A percentile compares a stretch with the other conserved stretches of the same genome.
These are phyloP conservation scores for Rhinatrema bivittatum DNA, from an alignment of 2,797 vertebrate genomes.

Conservation along the genomic window DNA sequence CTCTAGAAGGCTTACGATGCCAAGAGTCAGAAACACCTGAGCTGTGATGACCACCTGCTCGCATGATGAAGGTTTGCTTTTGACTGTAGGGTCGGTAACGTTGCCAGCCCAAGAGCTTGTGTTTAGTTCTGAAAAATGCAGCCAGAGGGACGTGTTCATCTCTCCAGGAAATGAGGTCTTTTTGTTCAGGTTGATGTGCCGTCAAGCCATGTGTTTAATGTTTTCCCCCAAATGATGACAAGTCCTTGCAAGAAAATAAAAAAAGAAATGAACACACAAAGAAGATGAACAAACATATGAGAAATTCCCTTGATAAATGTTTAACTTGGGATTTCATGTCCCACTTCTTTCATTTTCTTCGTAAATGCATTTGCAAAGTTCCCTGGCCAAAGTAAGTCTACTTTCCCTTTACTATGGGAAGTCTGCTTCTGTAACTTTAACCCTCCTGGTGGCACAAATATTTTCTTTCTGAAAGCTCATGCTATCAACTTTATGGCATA, in stretches of 20 bases:
- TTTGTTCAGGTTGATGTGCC: conserved; percentile 23
- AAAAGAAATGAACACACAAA: background rate
- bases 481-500: no score
- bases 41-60: conserved; percentile 54
- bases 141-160: conserved; percentile 49
- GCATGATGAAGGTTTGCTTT: conserved; percentile 38
- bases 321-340: no score
- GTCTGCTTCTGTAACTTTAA: no score
- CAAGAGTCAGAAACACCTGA: conserved; percentile 61
- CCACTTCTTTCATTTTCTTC: no score
- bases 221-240: conserved; percentile 24
- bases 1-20: conserved; percentile 63
- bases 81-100: conserved; percentile 27
- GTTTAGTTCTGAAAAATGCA: conserved; percentile 37
- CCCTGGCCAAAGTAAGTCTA: no score
- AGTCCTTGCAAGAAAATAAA: conserved; percentile 6
- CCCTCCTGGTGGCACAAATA: no score
- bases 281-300: no score
- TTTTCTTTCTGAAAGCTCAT: no score
- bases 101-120: conserved; percentile 39
- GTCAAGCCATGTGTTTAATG: conserved; percentile 17
- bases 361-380: no score
- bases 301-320: no score
- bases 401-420: no score
- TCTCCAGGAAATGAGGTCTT: conserved; percentile 13